A percentile compares a stretch with the other conserved stretches of the same genome.
phyloP scores from a whole-genome alignment of 2,797 vertebrate genomes.

The Lateolabrax maculatus region DNA sequence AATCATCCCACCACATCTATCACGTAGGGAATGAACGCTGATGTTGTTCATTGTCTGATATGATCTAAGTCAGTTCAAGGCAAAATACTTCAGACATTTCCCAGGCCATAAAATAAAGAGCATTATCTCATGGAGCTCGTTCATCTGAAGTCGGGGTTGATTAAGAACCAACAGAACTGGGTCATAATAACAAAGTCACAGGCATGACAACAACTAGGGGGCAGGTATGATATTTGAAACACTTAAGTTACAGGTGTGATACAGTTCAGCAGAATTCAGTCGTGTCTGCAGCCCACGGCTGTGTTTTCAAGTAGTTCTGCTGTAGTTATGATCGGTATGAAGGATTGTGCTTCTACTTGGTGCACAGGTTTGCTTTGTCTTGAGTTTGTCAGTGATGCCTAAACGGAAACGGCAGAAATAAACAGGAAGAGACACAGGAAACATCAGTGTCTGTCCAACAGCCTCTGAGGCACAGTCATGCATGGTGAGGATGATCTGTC shows the following conservation, averaged over 20 bases:
- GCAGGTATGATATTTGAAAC: conserved; percentile 51
- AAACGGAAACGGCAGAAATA: conserved; percentile 53
- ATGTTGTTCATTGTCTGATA: conserved; percentile 49
- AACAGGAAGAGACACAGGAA: conserved; percentile 73
- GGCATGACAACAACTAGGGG: conserved; percentile 55
- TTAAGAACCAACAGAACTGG: conserved; percentile 30
- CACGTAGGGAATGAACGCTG: conserved; percentile 43
- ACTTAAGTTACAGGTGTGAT: conserved; percentile 14
- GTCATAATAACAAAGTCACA: conserved; percentile 55
- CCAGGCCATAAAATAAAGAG: conserved; percentile 40
- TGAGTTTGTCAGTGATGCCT: conserved; percentile 9
- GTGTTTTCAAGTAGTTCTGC: conserved; percentile 16
- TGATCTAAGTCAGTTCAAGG: conserved; percentile 42
- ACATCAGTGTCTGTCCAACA: conserved; percentile 31
- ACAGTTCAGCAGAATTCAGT: conserved; percentile 32
- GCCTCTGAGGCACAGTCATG: conserved; percentile 3
- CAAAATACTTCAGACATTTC: conserved; percentile 44
- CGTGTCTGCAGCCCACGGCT: conserved; percentile 13
- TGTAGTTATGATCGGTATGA: neutral
- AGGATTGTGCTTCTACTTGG: neutral
- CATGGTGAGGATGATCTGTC: conserved; percentile 22
- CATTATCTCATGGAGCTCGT: conserved; percentile 47
- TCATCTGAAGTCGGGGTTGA: conserved; percentile 30
- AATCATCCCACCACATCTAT: conserved; percentile 54
- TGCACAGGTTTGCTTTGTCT: conserved; percentile 27